Conservation (phyloP, 1,140 invertebrate species). For the Sarcophaga peregrina region DNA sequence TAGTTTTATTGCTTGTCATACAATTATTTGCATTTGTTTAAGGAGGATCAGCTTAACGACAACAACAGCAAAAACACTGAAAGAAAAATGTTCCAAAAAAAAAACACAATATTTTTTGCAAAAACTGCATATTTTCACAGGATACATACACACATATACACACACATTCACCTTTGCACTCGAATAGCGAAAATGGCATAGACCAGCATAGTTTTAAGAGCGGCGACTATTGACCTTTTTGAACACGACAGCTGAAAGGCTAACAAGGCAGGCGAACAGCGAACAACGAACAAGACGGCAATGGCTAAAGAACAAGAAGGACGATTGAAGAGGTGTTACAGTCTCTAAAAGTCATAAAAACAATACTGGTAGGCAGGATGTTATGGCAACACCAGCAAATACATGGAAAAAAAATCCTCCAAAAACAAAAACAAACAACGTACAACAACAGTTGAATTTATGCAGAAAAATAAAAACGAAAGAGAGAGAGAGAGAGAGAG, state of each 20-base stretch:
- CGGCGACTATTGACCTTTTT: constrained; percentile 30
- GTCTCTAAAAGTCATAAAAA: no score
- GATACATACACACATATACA: no score
- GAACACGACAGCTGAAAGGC: neutral
- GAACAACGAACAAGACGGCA: neutral
- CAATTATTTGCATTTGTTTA: constrained; percentile 35
- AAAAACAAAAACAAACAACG: no score
- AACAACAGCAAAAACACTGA: neutral
- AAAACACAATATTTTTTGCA: neutral
- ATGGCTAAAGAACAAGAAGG: neutral
- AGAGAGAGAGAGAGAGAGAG: neutral
- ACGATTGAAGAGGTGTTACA: no score
- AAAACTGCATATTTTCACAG: neutral
- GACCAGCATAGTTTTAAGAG: neutral
- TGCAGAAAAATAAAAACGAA: constrained; percentile 17
- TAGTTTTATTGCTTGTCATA: constrained; percentile 37
- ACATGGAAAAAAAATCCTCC: neutral
- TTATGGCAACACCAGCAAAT: no score
- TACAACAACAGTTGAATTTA: neutral
- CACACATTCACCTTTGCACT: neutral
- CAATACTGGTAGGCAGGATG: no score
- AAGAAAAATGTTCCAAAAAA: neutral
- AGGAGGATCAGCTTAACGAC: neutral
- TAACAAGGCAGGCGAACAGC: neutral
- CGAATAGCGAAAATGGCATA: neutral